These are phyloP conservation scores for Agrochola lychnidis DNA, from an alignment of 2,888 invertebrate genomes.

Conservation along the genomic window DNA sequence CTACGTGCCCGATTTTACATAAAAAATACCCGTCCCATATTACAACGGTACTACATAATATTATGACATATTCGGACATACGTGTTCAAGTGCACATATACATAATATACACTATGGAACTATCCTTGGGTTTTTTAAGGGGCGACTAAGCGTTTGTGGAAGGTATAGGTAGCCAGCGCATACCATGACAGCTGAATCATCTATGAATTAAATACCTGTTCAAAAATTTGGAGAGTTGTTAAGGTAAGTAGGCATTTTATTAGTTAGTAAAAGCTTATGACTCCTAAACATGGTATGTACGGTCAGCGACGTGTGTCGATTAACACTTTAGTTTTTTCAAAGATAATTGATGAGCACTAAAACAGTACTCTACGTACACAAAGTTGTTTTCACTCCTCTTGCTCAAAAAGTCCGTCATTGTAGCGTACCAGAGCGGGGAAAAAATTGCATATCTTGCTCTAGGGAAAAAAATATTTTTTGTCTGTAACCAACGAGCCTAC, in stretches of 20 bases:
- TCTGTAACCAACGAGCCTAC: no score
- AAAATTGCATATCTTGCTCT: no score
- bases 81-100: slow-evolving; percentile 25
- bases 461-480: no score
- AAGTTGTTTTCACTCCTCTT: no score
- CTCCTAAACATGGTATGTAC: background rate
- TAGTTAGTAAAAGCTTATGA: background rate
- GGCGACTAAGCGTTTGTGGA: background rate
- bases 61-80: slow-evolving; percentile 28
- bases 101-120: background rate
- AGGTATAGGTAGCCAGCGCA: background rate
- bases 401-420: no score
- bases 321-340: background rate
- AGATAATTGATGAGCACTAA: background rate
- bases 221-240: background rate
- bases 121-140: slow-evolving; percentile 27
- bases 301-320: background rate
- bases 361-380: background rate
- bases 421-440: no score
- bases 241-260: background rate
- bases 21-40: background rate
- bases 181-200: background rate
- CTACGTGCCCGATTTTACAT: background rate
- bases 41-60: slow-evolving; percentile 16
- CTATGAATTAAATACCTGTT: background rate